Evolutionary conservation across 2,797 vertebrate genomes (phyloP).

Genomic region (Clarias pachynema): DNA sequence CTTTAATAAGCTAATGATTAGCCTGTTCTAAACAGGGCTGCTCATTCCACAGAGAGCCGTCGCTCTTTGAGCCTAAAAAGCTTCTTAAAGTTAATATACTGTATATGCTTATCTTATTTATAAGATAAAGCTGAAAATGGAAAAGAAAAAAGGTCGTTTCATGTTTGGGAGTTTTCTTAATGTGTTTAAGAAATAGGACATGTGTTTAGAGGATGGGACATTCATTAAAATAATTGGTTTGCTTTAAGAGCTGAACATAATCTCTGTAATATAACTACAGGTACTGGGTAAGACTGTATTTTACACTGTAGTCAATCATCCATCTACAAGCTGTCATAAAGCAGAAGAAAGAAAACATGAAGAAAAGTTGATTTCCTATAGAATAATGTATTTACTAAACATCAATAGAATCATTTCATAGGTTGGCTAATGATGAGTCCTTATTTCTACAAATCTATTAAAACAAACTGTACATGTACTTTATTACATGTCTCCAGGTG

Average conservation of each 20-base stretch:
- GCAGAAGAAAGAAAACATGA: neutral
- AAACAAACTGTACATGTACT: too few species aligned
- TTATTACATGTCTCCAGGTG: too few species aligned
- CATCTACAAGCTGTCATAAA: neutral
- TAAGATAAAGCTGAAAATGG: neutral
- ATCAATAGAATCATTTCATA: neutral
- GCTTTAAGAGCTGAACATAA: neutral
- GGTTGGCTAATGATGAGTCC: neutral
- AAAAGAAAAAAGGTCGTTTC: neutral
- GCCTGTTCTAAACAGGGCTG: neutral
- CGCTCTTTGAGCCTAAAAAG: neutral
- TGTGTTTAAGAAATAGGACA: neutral
- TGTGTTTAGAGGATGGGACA: neutral
- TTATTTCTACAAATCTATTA: too few species aligned
- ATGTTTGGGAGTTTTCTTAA: neutral
- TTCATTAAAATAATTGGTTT: neutral
- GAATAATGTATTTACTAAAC: neutral
- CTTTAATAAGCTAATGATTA: neutral
- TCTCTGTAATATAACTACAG: neutral
- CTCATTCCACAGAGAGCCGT: neutral
- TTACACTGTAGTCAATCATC: neutral
- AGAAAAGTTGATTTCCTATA: neutral
- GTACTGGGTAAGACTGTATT: neutral
- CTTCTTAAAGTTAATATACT: neutral
- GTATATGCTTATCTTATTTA: neutral